phyloP scores from a whole-genome alignment of 1,140 invertebrate species.

The Brachionus manjavacas region DNA sequence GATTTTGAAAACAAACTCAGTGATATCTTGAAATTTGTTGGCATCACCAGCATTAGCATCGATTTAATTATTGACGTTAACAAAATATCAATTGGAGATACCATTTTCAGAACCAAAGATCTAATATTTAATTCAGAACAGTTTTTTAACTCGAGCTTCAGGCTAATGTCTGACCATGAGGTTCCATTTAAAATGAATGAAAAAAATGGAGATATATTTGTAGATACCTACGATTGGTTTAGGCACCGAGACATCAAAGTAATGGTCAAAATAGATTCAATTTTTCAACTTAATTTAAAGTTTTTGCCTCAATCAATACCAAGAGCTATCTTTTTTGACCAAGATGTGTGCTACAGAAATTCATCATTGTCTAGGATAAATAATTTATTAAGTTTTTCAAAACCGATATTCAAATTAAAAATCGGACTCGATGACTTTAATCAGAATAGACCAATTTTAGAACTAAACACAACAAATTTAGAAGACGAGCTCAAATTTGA shows the following conservation, averaged over 20 bases:
- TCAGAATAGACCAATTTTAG: background rate
- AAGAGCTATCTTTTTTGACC: background rate
- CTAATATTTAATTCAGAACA: background rate
- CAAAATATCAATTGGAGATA: background rate
- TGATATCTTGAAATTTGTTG: background rate
- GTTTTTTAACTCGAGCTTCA: background rate
- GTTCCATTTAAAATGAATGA: background rate
- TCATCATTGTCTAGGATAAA: background rate
- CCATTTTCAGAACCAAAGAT: background rate
- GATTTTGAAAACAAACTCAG: background rate
- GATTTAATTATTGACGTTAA: background rate
- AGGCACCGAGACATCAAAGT: background rate
- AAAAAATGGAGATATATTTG: background rate
- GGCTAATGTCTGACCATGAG: background rate
- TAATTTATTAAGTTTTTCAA: background rate
- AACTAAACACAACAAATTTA: background rate
- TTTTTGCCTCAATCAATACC: background rate
- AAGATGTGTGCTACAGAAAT: background rate
- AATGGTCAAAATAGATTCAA: background rate
- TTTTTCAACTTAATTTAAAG: background rate
- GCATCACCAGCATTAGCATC: background rate
- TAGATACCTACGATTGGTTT: background rate
- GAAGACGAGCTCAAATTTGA: background rate
- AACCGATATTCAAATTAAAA: background rate
- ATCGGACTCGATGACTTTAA: background rate